Percentiles rank a stretch among this genome's conserved stretches.
phyloP scores from a whole-genome alignment of 1,140 invertebrate species.

The Pectinophora gossypiella region DNA sequence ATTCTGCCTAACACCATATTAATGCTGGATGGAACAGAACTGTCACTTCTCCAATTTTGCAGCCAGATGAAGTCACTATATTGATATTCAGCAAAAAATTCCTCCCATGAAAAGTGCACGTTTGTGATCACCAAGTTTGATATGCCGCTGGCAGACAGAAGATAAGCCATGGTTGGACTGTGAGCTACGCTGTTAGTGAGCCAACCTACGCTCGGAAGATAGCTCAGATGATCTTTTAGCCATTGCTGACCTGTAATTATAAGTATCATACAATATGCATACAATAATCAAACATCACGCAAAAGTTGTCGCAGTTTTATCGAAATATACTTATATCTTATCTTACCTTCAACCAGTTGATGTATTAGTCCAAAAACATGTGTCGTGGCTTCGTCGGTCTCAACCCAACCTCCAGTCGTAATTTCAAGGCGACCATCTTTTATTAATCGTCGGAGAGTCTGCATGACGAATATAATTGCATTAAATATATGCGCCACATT shows the following conservation, averaged over 20 bases:
- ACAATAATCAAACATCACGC: too few species aligned
- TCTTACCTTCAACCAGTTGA: slow-evolving; percentile 88
- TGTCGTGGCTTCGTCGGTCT: slow-evolving; percentile 94
- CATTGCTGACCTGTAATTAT: slow-evolving; percentile 92
- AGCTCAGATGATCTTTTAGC: slow-evolving; percentile 81
- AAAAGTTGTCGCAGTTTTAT: too few species aligned
- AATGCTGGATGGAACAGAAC: slow-evolving; percentile 73
- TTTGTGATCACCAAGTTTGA: slow-evolving; percentile 81
- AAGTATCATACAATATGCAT: too few species aligned
- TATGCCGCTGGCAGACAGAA: slow-evolving; percentile 81
- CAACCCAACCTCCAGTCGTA: slow-evolving; percentile 94
- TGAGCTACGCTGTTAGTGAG: slow-evolving; percentile 89
- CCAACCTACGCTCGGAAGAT: slow-evolving; percentile 83
- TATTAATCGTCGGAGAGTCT: slow-evolving; percentile 80
- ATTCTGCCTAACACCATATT: slow-evolving; percentile 63
- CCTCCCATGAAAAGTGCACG: slow-evolving; percentile 86
- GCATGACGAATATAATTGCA: too few species aligned
- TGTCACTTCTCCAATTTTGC: slow-evolving; percentile 80
- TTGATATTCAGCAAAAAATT: slow-evolving; percentile 86
- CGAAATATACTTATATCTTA: neutral
- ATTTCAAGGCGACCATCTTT: slow-evolving; percentile 89
- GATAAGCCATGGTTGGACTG: slow-evolving; percentile 83
- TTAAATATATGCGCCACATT: too few species aligned
- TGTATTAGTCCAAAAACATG: slow-evolving; percentile 93
- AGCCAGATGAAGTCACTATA: slow-evolving; percentile 88